Base-by-base conservation (phyloP, 2,888 invertebrate species). In the Apamea crenata region DNA sequence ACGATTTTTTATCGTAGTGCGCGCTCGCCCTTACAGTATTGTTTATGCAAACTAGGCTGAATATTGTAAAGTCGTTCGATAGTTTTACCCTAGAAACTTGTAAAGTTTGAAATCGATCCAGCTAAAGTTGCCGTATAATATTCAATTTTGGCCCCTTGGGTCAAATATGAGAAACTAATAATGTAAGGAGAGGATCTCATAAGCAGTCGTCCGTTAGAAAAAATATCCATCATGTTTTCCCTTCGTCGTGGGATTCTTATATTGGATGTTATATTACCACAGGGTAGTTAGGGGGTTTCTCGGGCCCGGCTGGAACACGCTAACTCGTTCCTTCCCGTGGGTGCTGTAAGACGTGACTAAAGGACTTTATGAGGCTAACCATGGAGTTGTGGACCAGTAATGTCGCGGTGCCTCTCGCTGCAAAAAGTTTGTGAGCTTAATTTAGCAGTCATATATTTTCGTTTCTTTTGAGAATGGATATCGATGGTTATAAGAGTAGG, bases 121-220 rank as follows among this genome's bases (percentile, higher is more conserved):
- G 44, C 47, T 56, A 61, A 75, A 83, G 66, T 68, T 83, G 7
- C 44, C 66, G 53, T 59, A 70, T 67, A 66, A 65, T 77, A 84
- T 76, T 79, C 69, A 81, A 82, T 87, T 80, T 85, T 68, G 61
- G 68, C 36, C 40, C 59, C 68, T 77, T n/a, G 61, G 78, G 77
- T 40, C 70, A 18, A 71, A 80, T 78, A 83, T 87, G 67, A 65
- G 68, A 84, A 87, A 78, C 75, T 87, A 80, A 86, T 88, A 86
- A 76, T 78, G 66, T 74, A 36, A 69, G 74, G 18, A 75, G 21
- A 75, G 29, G 25, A 82, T 65, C 70, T 68, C 72, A 80, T 83
- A 86, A 80, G 79, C 59, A 80, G 59, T 40, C 63, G 63, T 32
- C 78, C 36, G 79, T 78, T 83, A 74, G 66, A 75, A 88, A 78